These are phyloP conservation scores for Sebastes itinus DNA, from an alignment of 2,797 vertebrate genomes.

Conservation along the genomic window DNA sequence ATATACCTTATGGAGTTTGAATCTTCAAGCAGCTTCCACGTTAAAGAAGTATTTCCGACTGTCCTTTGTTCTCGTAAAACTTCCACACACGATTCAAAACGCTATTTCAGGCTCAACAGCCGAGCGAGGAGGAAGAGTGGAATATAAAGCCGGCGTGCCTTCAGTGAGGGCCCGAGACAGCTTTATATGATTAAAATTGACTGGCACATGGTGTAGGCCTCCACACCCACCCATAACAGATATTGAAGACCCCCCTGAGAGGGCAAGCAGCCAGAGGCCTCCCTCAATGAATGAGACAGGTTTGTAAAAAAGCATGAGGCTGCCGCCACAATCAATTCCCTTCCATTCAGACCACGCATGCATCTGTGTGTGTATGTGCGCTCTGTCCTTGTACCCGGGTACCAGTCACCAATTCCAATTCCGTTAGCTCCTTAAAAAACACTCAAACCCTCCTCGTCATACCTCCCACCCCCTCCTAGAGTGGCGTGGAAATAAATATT, in stretches of 20 bases:
- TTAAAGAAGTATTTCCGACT: conserved; percentile 6
- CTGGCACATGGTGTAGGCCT: conserved; percentile 58
- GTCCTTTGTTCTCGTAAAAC: conserved; percentile 43
- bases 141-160: conserved; percentile 52
- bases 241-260: conserved; percentile 74
- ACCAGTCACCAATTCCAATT: conserved; percentile 59
- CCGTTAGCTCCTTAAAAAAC: conserved; percentile 59
- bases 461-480: conserved; percentile 11
- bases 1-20: background rate
- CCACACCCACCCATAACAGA: conserved; percentile 65
- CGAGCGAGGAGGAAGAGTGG: conserved; percentile 15
- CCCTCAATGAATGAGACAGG: conserved; percentile 63
- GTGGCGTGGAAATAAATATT: conserved; percentile 72
- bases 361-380: conserved; percentile 1
- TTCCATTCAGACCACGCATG: conserved; percentile 29
- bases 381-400: conserved; percentile 12
- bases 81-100: conserved; percentile 25
- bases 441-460: conserved; percentile 33
- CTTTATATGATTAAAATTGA: conserved; percentile 82
- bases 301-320: conserved; percentile 50
- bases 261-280: conserved; percentile 39
- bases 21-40: background rate
- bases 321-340: conserved; percentile 62
- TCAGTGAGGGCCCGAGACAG: conserved; percentile 56
- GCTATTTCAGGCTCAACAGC: conserved; percentile 50